Conservation (phyloP, 2,888 invertebrate species). For the Cheilosia vulpina region DNA sequence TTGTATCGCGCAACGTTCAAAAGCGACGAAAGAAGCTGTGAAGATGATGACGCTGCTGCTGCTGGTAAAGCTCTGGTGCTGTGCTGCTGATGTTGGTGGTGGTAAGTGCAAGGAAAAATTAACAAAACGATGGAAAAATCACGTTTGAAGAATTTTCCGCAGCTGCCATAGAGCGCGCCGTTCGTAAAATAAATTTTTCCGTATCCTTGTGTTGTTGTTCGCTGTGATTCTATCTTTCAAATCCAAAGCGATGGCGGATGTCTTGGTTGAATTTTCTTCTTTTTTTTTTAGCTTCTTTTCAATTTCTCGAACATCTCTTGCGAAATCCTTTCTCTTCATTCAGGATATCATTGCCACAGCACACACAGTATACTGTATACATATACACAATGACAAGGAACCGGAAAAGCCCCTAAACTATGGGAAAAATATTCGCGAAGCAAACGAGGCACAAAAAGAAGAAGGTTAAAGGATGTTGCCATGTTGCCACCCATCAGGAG, state of each 20-base stretch:
- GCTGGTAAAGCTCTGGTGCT: not conserved
- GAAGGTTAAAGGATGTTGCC: constrained; percentile 52
- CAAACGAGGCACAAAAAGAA: constrained; percentile 28
- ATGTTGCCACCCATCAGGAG: not conserved
- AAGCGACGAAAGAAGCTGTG: constrained; percentile 29
- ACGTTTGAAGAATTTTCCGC: constrained; percentile 57
- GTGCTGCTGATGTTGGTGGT: not conserved
- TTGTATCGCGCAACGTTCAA: constrained; percentile 53
- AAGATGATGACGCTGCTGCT: constrained; percentile 5
- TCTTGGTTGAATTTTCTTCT: constrained; percentile 7
- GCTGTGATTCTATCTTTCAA: constrained; percentile 30
- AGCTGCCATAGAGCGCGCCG: constrained; percentile 20
- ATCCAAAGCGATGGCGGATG: constrained; percentile 39
- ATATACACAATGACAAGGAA: constrained; percentile 48
- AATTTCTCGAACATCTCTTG: constrained; percentile 30
- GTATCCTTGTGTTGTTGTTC: constrained; percentile 11
- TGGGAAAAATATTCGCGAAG: constrained; percentile 32
- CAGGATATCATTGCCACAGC: constrained; percentile 60
- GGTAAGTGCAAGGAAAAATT: constrained; percentile 50
- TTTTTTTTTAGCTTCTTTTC: constrained; percentile 15
- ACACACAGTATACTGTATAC: not conserved
- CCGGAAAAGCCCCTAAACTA: constrained; percentile 70
- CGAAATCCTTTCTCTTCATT: constrained; percentile 62
- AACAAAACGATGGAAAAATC: constrained; percentile 65
- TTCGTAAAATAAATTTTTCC: constrained; percentile 37